These are phyloP conservation scores for Apodemia mormo DNA, from an alignment of 2,888 invertebrate genomes.

Conservation along the genomic window DNA sequence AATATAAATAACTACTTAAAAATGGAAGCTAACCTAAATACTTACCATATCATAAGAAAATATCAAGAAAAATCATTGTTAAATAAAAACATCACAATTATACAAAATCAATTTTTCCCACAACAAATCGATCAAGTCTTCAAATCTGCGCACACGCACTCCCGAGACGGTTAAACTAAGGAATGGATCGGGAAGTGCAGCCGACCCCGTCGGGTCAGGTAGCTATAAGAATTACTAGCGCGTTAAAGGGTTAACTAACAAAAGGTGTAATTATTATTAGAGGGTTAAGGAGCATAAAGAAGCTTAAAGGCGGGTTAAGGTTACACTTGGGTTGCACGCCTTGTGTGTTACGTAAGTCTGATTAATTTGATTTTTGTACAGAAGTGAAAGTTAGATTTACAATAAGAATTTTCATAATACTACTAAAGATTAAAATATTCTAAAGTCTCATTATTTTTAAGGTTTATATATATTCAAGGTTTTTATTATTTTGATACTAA, in stretches of 20 bases:
- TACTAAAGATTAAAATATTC: not conserved
- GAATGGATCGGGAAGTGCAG: conserved; percentile 77
- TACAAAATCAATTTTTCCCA: conserved; percentile 14
- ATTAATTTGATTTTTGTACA: conserved; percentile 42
- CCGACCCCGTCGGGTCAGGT: conserved; percentile 71
- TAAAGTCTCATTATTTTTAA: no score
- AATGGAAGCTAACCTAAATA: not conserved
- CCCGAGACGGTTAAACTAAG: conserved; percentile 62
- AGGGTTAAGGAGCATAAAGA: conserved; percentile 67
- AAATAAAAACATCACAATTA: not conserved
- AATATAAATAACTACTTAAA: no score
- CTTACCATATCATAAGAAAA: not conserved
- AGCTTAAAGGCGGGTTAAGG: conserved; percentile 57
- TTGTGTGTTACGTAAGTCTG: conserved; percentile 45
- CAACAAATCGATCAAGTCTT: conserved; percentile 32
- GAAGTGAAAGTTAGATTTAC: conserved; percentile 20
- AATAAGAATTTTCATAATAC: not conserved
- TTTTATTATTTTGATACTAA: no score
- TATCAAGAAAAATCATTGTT: not conserved
- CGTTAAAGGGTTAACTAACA: conserved; percentile 77
- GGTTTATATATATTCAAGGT: no score
- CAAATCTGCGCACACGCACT: conserved; percentile 69
- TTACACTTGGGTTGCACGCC: conserved; percentile 65
- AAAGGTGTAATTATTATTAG: conserved; percentile 75
- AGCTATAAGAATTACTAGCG: conserved; percentile 74